phyloP scores from a whole-genome alignment of 2,888 invertebrate species.

The Allolobophora icterica region DNA sequence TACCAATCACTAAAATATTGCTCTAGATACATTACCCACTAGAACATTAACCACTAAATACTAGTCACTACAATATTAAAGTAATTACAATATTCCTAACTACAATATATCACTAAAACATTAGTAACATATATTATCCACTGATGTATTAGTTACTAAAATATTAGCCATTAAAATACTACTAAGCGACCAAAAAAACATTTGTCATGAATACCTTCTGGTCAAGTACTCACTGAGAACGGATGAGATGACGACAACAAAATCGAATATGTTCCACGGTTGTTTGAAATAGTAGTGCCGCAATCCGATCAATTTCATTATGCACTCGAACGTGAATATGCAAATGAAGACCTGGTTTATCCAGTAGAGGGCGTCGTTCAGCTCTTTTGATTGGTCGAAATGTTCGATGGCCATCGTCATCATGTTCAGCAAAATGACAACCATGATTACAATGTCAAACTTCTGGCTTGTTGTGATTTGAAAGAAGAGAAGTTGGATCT shows the following conservation, averaged over 20 bases:
- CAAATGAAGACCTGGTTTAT: constrained; percentile 97
- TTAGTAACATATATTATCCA: neutral
- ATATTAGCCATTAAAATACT: neutral
- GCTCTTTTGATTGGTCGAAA: constrained; percentile 79
- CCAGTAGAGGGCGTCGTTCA: constrained; percentile 77
- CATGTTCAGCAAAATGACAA: constrained; percentile 98
- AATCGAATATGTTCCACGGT: constrained; percentile 99
- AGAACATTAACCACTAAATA: neutral
- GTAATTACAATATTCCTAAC: neutral
- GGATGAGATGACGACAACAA: constrained; percentile 97
- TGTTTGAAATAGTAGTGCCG: constrained; percentile 98
- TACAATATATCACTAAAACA: neutral
- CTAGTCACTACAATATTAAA: neutral
- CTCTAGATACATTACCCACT: neutral
- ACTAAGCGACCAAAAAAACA: neutral
- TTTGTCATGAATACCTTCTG: neutral
- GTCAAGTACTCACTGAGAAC: constrained; percentile 82
- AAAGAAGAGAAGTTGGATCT: constrained; percentile 93
- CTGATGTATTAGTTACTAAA: neutral
- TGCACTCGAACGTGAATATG: constrained; percentile 96
- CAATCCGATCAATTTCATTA: constrained; percentile 95
- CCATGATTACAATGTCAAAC: constrained; percentile 99
- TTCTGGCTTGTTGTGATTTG: constrained; percentile 97
- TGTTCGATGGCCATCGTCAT: constrained; percentile 97
- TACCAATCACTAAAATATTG: neutral